A percentile compares a stretch with the other conserved stretches of the same genome.
phyloP scores from a whole-genome alignment of 2,797 vertebrate species.

The Emydoidea blandingii region DNA sequence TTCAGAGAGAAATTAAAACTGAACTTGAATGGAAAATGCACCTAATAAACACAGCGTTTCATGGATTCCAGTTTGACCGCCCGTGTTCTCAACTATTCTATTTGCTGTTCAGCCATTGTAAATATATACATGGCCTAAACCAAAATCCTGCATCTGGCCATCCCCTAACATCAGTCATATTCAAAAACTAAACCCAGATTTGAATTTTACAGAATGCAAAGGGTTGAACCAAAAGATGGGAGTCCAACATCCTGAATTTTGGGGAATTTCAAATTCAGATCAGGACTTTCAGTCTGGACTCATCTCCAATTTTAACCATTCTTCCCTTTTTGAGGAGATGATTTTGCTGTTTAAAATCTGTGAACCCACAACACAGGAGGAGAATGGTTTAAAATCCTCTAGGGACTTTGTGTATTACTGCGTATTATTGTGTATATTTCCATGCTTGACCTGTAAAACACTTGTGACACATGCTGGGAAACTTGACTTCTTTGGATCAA shows the following conservation, averaged over 20 bases:
- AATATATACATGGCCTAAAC: background rate
- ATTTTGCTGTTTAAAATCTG: background rate
- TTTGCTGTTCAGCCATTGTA: background rate
- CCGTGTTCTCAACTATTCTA: background rate
- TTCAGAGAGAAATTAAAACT: constrained; percentile 36
- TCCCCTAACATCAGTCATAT: background rate
- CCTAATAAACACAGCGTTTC: background rate
- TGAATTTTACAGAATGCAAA: background rate
- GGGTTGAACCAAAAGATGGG: background rate
- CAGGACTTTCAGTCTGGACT: background rate
- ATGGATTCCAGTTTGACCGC: background rate
- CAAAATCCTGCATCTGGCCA: constrained; percentile 11
- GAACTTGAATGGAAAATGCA: constrained; percentile 25
- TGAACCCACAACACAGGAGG: background rate
- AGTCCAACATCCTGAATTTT: background rate
- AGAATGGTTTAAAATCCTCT: background rate
- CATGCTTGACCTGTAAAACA: background rate
- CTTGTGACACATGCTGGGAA: background rate
- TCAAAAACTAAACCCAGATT: constrained; percentile 19
- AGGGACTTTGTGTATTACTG: background rate
- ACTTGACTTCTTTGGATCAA: background rate
- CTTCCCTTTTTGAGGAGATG: background rate
- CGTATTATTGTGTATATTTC: background rate
- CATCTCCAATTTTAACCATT: background rate
- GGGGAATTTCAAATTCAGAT: background rate